Base-by-base conservation (phyloP, 2,113 vertebrate species). In the Anolis sagrei region DNA sequence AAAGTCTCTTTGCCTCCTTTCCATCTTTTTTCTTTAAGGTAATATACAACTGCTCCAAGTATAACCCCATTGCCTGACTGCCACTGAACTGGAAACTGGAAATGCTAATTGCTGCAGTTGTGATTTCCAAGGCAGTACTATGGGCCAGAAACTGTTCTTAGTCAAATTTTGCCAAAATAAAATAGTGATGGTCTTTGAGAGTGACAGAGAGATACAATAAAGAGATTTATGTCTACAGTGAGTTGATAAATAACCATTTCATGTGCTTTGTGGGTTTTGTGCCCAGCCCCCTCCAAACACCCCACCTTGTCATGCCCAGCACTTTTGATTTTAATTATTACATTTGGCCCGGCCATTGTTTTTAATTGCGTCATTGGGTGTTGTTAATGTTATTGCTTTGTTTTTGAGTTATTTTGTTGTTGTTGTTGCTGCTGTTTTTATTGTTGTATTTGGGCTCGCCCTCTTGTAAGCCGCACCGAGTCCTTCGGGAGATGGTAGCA, bases 31-130 rank as follows among this genome's bases (percentile, higher is more conserved):
- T 70, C 62, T 87, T n/a, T 68, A 82, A 89, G 82, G 81, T 87
- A 89, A 79, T 66, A 83, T 0, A 90, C 62, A 82, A 82, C 11
- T 48, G 73, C 76, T 95, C 89, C 83, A 91, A 86, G 87, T 73
- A 88, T 82, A 91, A 89, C 81, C 16, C 2, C 76, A 64, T 76
- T 54, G 88, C 58, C 81, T 85, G 66, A 89, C 84, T 85, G 92
- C 91, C 82, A 74, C 49, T 92, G 75, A 94, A 92, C 80, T 79
- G 84, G 91, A 84, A 89, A 89, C 48, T 91, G 70, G 54, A 90
- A 95, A 86, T 78, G 81, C 51, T 88, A 91, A 82, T 75, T 89
- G 88, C 83, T 92, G 83, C 64, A 69, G 75, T 84, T 93, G 83
- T 90, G 89, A 87, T 92, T 94, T 94, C 85, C 82, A 94, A 83